Percentiles rank a stretch among this genome's conserved stretches.
These are phyloP conservation scores for Atractosteus spatula DNA, from an alignment of 2,113 vertebrate genomes.

Conservation along the genomic window DNA sequence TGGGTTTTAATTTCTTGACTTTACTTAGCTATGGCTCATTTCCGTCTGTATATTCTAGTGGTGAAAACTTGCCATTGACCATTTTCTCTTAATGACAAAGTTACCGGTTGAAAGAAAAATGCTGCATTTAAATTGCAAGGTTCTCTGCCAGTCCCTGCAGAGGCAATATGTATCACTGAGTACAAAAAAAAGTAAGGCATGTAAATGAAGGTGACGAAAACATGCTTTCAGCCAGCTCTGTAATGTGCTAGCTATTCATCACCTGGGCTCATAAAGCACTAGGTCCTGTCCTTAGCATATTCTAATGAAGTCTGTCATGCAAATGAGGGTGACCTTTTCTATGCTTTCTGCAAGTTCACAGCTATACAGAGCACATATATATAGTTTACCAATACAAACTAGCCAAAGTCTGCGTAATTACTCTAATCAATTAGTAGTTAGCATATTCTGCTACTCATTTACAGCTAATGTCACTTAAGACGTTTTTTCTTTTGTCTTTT, in stretches of 20 bases:
- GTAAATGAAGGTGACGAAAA: slow-evolving; percentile 95
- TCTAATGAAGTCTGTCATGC: slow-evolving; percentile 99
- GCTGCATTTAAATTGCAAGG: slow-evolving; percentile 61
- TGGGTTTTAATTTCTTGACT: slow-evolving; percentile 1
- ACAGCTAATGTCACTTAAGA: slow-evolving; percentile 85
- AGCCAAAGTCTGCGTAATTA: slow-evolving; percentile 89
- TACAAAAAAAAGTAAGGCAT: slow-evolving; percentile 70
- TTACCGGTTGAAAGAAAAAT: slow-evolving; percentile 43
- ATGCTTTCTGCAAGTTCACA: slow-evolving; percentile 91
- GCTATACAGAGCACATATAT: slow-evolving; percentile 85
- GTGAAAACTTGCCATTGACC: slow-evolving; percentile 4
- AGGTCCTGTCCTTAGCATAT: slow-evolving; percentile 93
- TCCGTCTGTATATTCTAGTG: slow-evolving; percentile 16
- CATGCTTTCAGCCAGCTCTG: slow-evolving; percentile 82
- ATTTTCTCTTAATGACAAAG: slow-evolving; percentile 12
- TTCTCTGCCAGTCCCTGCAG: slow-evolving; percentile 58
- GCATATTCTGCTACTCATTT: slow-evolving; percentile 84
- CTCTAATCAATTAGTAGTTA: slow-evolving; percentile 95
- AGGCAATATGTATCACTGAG: slow-evolving; percentile 72
- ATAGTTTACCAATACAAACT: slow-evolving; percentile 87
- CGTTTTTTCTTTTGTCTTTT: slow-evolving; percentile 63
- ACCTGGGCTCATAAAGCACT: slow-evolving; percentile 90
- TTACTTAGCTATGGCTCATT: neutral
- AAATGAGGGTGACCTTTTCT: slow-evolving; percentile 97
- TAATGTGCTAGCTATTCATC: slow-evolving; percentile 93